phyloP scores from a whole-genome alignment of 1,140 invertebrate genomes.

The Episyrphus balteatus region DNA sequence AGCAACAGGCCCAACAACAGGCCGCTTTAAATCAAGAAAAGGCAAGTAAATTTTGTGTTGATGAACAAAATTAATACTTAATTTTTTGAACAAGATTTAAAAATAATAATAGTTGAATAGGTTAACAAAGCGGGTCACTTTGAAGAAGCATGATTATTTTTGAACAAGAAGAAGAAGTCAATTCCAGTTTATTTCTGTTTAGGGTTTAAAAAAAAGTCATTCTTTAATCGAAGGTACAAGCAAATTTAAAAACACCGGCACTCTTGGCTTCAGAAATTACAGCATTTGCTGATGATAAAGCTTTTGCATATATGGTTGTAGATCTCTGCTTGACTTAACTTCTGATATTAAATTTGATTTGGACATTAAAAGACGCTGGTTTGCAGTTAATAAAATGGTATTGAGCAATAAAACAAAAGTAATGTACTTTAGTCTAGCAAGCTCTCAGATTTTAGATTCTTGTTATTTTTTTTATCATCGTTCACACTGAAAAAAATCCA shows the following conservation, averaged over 20 bases:
- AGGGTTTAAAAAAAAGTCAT: too few relatives aligned
- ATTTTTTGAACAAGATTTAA: too few relatives aligned
- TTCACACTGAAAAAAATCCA: not conserved
- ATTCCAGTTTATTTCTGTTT: too few relatives aligned
- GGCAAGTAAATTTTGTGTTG: constrained; percentile 30
- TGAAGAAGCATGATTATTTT: too few relatives aligned
- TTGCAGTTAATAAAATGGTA: not conserved
- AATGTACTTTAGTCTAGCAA: not conserved
- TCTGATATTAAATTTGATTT: not conserved
- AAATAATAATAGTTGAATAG: too few relatives aligned
- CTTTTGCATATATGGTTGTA: not conserved
- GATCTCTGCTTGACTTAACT: not conserved
- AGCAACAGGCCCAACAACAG: constrained; percentile 25
- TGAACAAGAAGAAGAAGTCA: too few relatives aligned
- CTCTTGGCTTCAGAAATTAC: too few relatives aligned
- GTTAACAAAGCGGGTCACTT: too few relatives aligned
- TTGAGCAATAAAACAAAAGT: not conserved
- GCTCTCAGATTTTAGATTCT: too few relatives aligned
- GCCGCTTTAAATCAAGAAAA: constrained; percentile 8
- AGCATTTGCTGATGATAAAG: not conserved
- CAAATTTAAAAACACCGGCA: too few relatives aligned
- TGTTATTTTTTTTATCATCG: not conserved
- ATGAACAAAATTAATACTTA: too few relatives aligned
- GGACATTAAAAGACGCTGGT: not conserved
- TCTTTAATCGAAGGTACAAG: too few relatives aligned